phyloP scores from a whole-genome alignment of 2,888 invertebrate genomes.

The Brachynemurus nebulosus region DNA sequence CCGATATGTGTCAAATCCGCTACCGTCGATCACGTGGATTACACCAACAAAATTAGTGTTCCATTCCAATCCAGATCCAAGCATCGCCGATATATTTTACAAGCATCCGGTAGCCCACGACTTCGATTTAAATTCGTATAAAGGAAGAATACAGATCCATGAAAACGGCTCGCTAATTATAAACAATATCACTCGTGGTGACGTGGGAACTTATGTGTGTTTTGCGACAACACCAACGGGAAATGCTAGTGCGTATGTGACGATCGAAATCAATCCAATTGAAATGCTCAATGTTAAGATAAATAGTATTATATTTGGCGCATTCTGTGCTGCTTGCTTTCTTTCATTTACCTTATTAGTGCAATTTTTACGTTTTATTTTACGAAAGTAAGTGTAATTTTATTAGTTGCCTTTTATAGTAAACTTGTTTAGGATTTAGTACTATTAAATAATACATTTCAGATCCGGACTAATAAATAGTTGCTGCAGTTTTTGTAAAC shows the following conservation, averaged over 20 bases:
- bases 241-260: conserved; percentile 59
- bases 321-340: conserved; percentile 64
- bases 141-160: conserved; percentile 43
- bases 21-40: conserved; percentile 74
- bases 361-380: conserved; percentile 57
- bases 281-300: conserved; percentile 74
- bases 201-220: conserved; percentile 77
- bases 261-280: conserved; percentile 72
- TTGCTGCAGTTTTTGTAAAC: conserved; percentile 60
- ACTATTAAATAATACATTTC: conserved; percentile 25
- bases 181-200: conserved; percentile 53
- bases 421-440: background rate
- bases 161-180: conserved; percentile 70
- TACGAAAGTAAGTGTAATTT: conserved; percentile 46
- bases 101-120: conserved; percentile 51
- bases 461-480: conserved; percentile 58
- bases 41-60: conserved; percentile 58
- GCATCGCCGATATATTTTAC: conserved; percentile 47
- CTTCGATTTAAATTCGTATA: conserved; percentile 34
- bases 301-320: conserved; percentile 69
- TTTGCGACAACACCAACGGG: conserved; percentile 73
- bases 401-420: background rate
- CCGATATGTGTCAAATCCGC: conserved; percentile 59
- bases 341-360: conserved; percentile 65
- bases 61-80: conserved; percentile 66